Base-by-base conservation (phyloP, 1,140 invertebrate genomes). In the Aphidius ervi region DNA sequence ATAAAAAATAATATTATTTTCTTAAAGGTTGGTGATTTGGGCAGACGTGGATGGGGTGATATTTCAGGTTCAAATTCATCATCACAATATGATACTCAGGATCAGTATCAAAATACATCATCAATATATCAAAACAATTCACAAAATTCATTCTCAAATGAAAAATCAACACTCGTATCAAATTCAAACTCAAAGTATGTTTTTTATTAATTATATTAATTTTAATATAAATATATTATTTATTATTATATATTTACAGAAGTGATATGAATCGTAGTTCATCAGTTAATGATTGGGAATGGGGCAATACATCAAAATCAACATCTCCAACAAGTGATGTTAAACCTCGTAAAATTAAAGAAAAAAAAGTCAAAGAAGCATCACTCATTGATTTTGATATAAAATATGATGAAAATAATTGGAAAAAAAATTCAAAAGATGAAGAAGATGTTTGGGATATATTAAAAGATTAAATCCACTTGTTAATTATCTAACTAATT, bases 21-120 rank as follows among this genome's bases (percentile, higher is more conserved):
- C 37, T 61, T 59, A 42, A 55, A 90, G 88, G 85, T 90, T 49
- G 82, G 85, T 59, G 88, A 90, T 72, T 75, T 90, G 37, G 82
- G 88, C 23, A 83, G 85, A 71, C 83, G 82, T 74, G 87, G 88
- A 52, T 90, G 87, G 87, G 83, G 82, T 61, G 86, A 88, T 66
- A 78, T 88, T 52, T 74, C 81, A 37, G 85, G 85, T 20, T 81
- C 72, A 54, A 86, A 85, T 73, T 79, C 77, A 46, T 71, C 77
- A 6, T 74, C 76, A 46, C 73, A 73, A 47, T 75, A 75, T 42
- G 64, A 69, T 65, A 68, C 74, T n/a, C 67, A 68, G 50, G 76
- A 80, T 7, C 74, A 75, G 43, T 83, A 83, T 72, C 81, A 78
- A 58, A 76, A 65, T 65, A 71, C 70, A 53, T 71, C 66, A 49